phyloP scores from a whole-genome alignment of 2,797 vertebrate species.

The Sylvia borin region DNA sequence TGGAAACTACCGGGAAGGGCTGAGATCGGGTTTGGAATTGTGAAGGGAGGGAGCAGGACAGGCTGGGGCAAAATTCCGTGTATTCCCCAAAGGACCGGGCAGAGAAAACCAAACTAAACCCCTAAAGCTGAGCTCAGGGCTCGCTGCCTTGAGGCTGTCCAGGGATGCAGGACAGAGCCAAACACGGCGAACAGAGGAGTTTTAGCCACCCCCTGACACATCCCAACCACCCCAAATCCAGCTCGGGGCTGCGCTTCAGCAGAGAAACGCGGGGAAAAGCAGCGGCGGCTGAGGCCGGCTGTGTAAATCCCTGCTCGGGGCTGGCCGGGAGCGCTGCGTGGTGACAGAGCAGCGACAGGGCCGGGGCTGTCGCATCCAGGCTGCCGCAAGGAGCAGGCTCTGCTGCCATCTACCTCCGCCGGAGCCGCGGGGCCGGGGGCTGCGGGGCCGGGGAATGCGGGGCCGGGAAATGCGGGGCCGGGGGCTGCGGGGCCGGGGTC shows the following conservation, averaged over 20 bases:
- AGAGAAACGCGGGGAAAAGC: background rate
- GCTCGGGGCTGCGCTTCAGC: background rate
- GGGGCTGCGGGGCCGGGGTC: background rate
- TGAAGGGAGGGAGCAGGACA: accelerated
- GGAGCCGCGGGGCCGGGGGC: background rate
- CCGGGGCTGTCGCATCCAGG: background rate
- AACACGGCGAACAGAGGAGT: accelerated
- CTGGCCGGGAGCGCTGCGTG: background rate
- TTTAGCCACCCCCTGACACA: background rate
- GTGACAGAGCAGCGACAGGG: background rate
- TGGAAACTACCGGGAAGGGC: background rate
- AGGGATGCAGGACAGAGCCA: background rate
- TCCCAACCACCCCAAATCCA: background rate
- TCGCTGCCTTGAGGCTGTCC: background rate
- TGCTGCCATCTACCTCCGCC: conserved; percentile 59
- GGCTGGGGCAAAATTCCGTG: accelerated
- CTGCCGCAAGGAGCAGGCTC: background rate
- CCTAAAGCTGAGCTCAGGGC: background rate
- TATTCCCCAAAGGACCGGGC: accelerated
- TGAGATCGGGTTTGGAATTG: background rate
- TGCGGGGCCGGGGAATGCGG: too few species aligned
- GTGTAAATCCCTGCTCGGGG: accelerated
- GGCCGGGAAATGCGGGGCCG: background rate
- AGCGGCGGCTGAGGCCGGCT: accelerated
- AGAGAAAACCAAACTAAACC: background rate